Percentiles rank a stretch among this genome's conserved stretches.
phyloP scores from a whole-genome alignment of 1,140 invertebrate genomes.

The Aphis gossypii region DNA sequence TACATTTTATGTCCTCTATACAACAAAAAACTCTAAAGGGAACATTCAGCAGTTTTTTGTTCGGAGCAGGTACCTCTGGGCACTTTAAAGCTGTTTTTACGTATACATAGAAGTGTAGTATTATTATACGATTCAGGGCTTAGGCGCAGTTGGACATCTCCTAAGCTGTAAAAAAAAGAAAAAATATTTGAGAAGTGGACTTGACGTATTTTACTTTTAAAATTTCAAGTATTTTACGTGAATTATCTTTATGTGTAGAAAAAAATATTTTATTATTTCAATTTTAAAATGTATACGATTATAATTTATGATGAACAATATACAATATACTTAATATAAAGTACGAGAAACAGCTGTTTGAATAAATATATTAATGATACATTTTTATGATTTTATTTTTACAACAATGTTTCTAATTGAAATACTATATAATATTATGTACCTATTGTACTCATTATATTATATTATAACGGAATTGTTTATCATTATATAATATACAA shows the following conservation, averaged over 20 bases:
- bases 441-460: not conserved
- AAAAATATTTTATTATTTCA: not conserved
- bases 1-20: conserved; percentile 33
- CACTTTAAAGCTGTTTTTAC: conserved; percentile 29
- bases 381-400: not conserved
- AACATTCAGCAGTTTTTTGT: conserved; percentile 50
- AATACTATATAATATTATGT: not conserved
- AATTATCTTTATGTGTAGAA: not conserved
- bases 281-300: not conserved
- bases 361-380: not conserved
- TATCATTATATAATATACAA: not conserved
- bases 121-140: conserved; percentile 25
- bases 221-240: not conserved
- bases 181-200: not conserved
- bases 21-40: not conserved
- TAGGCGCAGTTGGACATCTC: conserved; percentile 16
- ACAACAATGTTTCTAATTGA: not conserved
- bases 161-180: not conserved
- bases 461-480: not conserved
- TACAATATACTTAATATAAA: not conserved
- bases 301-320: not conserved
- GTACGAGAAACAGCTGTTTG: not conserved
- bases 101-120: not conserved
- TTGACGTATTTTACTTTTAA: not conserved
- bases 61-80: conserved; percentile 32